Conservation (phyloP, 2,113 vertebrate species). For the Loxodonta africana region DNA sequence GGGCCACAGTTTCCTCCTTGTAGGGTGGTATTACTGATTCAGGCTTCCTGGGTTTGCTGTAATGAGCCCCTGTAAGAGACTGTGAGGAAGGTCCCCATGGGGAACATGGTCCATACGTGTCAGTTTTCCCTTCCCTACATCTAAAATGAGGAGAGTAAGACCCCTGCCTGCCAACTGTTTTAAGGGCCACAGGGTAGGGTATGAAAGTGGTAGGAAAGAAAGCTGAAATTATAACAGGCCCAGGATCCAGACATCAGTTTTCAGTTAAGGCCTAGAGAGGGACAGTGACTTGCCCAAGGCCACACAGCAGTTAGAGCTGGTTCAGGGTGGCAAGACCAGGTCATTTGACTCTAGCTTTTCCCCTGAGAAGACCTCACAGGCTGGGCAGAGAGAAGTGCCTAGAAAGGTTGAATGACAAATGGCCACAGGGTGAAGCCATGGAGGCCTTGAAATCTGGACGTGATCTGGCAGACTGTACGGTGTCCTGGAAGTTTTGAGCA, state of each 20-base stretch:
- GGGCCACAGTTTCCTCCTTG: background rate
- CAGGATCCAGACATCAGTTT: background rate
- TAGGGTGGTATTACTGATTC: background rate
- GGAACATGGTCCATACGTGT: rapidly evolving
- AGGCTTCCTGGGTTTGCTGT: background rate
- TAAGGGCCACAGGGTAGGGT: background rate
- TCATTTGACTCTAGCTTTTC: background rate
- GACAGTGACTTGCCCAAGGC: too few relatives aligned
- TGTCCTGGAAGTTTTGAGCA: background rate
- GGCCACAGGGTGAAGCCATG: background rate
- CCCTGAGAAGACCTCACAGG: background rate
- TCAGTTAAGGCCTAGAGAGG: background rate
- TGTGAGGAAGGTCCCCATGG: background rate
- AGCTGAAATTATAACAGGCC: background rate
- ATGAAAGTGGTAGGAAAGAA: background rate
- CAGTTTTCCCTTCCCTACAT: background rate
- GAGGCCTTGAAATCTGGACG: background rate
- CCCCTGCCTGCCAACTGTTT: background rate
- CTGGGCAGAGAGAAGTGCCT: background rate
- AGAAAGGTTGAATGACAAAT: background rate
- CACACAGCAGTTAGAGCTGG: too few relatives aligned
- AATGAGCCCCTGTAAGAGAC: background rate
- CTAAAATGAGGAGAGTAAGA: background rate
- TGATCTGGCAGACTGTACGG: background rate
- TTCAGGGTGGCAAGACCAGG: background rate